Evolutionary conservation across 1,140 invertebrate species (phyloP).

Genomic region (Drosophila ambigua): DNA sequence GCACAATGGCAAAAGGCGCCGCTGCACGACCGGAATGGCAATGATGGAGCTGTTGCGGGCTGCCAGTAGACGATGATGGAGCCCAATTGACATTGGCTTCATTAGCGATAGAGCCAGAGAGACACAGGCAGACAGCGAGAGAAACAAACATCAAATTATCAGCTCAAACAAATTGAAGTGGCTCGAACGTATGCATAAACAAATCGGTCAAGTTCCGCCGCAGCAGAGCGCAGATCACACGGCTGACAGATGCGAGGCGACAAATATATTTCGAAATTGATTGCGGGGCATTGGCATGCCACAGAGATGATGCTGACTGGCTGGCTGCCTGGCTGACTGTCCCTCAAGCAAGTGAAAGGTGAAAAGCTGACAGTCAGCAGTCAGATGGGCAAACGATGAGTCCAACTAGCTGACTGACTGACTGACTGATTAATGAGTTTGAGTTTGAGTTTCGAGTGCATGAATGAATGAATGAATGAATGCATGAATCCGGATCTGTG

Average conservation of each 20-base stretch:
- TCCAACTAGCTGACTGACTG: not conserved
- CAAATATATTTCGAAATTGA: constrained; percentile 30
- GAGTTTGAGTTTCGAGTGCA: not conserved
- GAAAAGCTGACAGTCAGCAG: not conserved
- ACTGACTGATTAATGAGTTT: not conserved
- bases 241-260: constrained; percentile 21
- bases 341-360: constrained; percentile 33
- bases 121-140: constrained; percentile 1
- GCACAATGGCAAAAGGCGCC: constrained; percentile 59
- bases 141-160: constrained; percentile 58
- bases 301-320: too few species aligned
- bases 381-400: constrained; percentile 15
- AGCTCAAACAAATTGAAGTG: constrained; percentile 68
- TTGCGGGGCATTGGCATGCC: constrained; percentile 11
- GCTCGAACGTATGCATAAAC: constrained; percentile 39
- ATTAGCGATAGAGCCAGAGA: constrained; percentile 33
- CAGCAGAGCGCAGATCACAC: too few species aligned
- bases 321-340: not conserved
- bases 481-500: too few species aligned
- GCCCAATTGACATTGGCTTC: constrained; percentile 60
- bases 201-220: constrained; percentile 43
- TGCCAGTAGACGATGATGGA: not conserved
- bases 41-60: not conserved
- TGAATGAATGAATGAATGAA: constrained; percentile 14
- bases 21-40: constrained; percentile 1